Conservation (phyloP, 2,113 vertebrate genomes). For the Burhinus oedicnemus region DNA sequence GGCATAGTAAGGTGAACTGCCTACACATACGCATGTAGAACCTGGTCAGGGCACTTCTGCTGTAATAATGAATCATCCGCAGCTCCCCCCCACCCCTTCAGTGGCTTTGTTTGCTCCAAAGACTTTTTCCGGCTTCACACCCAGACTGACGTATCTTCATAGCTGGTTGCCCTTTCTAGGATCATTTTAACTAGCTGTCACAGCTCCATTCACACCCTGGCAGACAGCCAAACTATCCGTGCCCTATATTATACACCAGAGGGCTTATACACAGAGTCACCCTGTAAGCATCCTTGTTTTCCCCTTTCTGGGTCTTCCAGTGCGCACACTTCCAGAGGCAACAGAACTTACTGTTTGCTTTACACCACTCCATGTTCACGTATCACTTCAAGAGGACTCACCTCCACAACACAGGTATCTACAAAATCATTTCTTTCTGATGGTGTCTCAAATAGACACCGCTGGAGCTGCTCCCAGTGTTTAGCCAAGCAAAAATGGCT, state of each 20-base stretch:
- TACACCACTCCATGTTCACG: rapidly evolving
- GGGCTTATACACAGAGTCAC: not conserved
- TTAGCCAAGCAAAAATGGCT: not conserved
- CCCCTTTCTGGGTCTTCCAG: not conserved
- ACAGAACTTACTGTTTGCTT: not conserved
- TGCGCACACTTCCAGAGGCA: not conserved
- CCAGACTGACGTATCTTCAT: not conserved
- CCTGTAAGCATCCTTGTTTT: not conserved
- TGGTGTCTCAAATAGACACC: not conserved
- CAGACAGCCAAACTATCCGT: not conserved
- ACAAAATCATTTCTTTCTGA: not conserved
- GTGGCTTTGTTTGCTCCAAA: not conserved
- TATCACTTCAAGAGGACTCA: not conserved
- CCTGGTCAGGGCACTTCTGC: not conserved
- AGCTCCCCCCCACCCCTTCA: not conserved
- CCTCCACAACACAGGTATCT: not conserved
- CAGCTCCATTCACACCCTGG: not conserved
- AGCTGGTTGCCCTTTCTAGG: not conserved
- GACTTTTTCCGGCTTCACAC: not conserved
- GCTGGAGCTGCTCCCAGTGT: not conserved
- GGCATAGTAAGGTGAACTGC: not conserved
- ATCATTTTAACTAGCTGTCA: not conserved
- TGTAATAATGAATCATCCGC: not conserved
- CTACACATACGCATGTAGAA: not conserved
- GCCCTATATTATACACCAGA: not conserved